A percentile compares a stretch with the other conserved stretches of the same genome.
Evolutionary conservation across 2,797 vertebrate genomes (phyloP).

Genomic region (Chaetophractus vellerosus): DNA sequence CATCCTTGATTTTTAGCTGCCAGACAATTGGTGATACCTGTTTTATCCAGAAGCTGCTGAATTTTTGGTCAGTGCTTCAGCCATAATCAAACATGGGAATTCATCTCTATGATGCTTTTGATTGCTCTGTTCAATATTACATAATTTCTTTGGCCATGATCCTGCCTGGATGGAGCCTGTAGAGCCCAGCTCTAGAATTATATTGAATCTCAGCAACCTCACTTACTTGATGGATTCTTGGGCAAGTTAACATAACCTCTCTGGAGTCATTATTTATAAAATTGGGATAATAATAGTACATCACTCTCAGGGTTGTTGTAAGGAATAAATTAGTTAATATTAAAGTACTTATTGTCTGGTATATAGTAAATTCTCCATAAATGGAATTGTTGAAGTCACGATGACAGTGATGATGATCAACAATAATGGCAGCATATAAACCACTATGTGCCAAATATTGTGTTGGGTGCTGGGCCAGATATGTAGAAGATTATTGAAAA

Average conservation of each 20-base stretch:
- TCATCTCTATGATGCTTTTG: conserved; percentile 51
- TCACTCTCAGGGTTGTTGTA: neutral
- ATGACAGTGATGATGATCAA: neutral
- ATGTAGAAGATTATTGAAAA: conserved; percentile 18
- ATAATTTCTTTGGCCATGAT: conserved; percentile 16
- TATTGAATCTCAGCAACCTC: neutral
- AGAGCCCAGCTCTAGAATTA: conserved; percentile 38
- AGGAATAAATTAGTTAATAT: conserved; percentile 23
- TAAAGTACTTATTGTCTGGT: neutral
- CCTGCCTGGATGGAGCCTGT: neutral
- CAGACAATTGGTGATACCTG: neutral
- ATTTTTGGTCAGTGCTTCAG: neutral
- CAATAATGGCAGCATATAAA: neutral
- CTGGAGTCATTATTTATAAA: conserved; percentile 39
- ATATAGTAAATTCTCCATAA: conserved; percentile 2
- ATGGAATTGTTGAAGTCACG: neutral
- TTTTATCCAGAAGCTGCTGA: conserved; percentile 11
- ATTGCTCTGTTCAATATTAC: conserved; percentile 54
- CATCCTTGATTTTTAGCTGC: conserved; percentile 12
- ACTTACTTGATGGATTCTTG: conserved; percentile 7
- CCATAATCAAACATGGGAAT: conserved; percentile 28
- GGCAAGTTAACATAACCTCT: neutral
- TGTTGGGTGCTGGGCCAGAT: neutral
- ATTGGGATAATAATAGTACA: conserved; percentile 1
- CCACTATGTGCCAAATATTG: neutral